Evolutionary conservation across 30 jellyfish, hydroid and myxozoan species (phyloP).

Genomic region (Cassiopea andromeda): DNA sequence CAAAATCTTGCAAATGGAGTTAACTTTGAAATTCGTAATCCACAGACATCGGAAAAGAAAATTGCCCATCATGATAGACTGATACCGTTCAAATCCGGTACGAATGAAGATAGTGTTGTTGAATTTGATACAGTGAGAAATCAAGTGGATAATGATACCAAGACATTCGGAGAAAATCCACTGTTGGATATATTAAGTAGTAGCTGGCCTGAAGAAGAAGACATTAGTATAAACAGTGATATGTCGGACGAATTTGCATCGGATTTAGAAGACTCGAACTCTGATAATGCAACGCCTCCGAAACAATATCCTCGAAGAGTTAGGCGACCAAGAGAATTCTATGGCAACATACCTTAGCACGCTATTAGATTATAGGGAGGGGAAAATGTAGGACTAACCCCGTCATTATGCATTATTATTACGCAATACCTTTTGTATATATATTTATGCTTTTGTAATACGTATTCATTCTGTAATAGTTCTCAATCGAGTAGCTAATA

Average conservation of each 20-base stretch:
- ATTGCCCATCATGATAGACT: slow-evolving; percentile 33
- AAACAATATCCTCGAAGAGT: not conserved
- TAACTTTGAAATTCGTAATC: slow-evolving; percentile 8
- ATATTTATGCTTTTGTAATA: no score
- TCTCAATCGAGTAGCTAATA: not conserved
- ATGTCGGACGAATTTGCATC: not conserved
- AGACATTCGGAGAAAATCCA: not conserved
- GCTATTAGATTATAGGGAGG: slow-evolving; percentile 33
- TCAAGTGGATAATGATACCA: not conserved
- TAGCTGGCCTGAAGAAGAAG: not conserved
- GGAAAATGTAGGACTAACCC: slow-evolving; percentile 28
- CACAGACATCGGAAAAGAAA: slow-evolving; percentile 5
- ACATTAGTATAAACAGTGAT: not conserved
- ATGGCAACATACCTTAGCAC: slow-evolving; percentile 32
- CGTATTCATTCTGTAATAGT: not conserved
- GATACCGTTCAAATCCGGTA: slow-evolving; percentile 1
- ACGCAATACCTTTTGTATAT: not conserved
- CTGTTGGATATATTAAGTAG: not conserved
- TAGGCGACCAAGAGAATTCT: slow-evolving; percentile 16
- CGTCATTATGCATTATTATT: not conserved
- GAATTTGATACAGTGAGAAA: not conserved
- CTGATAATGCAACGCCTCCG: not conserved
- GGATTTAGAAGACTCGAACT: slow-evolving; percentile 7
- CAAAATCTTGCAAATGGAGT: slow-evolving; percentile 27
- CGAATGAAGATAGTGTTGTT: not conserved